These are phyloP conservation scores for Melipona bicolor DNA, from an alignment of 2,888 invertebrate species.

Conservation along the genomic window DNA sequence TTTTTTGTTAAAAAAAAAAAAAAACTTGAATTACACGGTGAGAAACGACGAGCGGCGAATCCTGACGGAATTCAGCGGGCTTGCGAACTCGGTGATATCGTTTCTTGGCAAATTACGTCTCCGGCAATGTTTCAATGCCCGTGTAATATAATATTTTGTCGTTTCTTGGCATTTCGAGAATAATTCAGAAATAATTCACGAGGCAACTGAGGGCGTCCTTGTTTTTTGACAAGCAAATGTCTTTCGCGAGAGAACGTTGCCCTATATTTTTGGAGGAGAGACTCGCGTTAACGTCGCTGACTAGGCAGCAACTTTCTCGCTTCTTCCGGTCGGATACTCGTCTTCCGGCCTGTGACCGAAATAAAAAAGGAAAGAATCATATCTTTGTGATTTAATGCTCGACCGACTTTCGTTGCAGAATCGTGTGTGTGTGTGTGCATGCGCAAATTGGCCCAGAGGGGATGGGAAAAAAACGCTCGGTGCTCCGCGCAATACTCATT, in stretches of 20 bases:
- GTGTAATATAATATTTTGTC: background rate
- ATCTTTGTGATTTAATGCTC: slow-evolving; percentile 72
- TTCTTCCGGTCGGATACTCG: slow-evolving; percentile 72
- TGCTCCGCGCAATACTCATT: slow-evolving; percentile 54
- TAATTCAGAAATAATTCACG: background rate
- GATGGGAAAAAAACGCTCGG: slow-evolving; percentile 35
- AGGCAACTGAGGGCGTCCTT: background rate
- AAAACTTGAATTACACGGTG: too few relatives aligned
- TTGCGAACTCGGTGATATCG: background rate
- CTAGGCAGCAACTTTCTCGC: slow-evolving; percentile 65
- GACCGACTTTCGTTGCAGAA: slow-evolving; percentile 65
- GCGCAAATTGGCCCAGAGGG: slow-evolving; percentile 46
- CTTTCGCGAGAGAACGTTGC: slow-evolving; percentile 38
- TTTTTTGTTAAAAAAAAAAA: too few relatives aligned
- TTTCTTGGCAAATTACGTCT: background rate
- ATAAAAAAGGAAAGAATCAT: slow-evolving; percentile 62
- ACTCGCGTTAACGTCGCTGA: slow-evolving; percentile 62
- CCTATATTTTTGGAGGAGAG: slow-evolving; percentile 40
- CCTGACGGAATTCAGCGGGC: background rate
- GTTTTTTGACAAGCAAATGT: slow-evolving; percentile 31
- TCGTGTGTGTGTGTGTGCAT: slow-evolving; percentile 17
- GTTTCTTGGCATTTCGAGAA: background rate
- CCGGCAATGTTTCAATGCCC: background rate
- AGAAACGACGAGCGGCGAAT: too few relatives aligned
- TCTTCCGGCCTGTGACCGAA: slow-evolving; percentile 57